Evolutionary conservation across 2,888 invertebrate genomes (phyloP).

Genomic region (Drosophila anceps): DNA sequence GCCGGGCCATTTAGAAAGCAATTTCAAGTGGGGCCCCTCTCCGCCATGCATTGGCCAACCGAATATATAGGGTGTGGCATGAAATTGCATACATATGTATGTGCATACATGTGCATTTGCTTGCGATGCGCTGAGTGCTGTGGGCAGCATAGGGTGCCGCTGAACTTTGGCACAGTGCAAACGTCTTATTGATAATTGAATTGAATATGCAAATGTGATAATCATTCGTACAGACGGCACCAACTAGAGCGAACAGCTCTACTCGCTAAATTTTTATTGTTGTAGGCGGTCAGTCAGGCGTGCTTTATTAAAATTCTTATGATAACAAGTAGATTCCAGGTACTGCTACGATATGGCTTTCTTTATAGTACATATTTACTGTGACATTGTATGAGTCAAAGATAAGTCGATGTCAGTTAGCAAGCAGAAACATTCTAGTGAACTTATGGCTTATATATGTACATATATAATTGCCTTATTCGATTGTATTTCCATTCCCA

Average conservation of each 20-base stretch:
- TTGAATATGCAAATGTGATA: constrained; percentile 10
- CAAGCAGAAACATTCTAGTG: constrained; percentile 17
- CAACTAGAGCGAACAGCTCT: not conserved
- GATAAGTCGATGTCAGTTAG: constrained; percentile 18
- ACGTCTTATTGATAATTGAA: constrained; percentile 25
- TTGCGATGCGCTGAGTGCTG: not conserved
- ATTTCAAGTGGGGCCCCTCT: constrained; percentile 68
- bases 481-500: constrained; percentile 35
- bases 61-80: constrained; percentile 60
- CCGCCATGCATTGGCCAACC: constrained; percentile 14
- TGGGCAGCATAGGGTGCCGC: not conserved
- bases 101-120: constrained; percentile 24
- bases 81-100: constrained; percentile 36
- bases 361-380: constrained; percentile 15
- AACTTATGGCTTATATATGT: not conserved
- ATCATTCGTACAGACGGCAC: constrained; percentile 6
- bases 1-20: constrained; percentile 68
- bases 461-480: constrained; percentile 18
- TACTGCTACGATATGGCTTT: constrained; percentile 23
- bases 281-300: not conserved
- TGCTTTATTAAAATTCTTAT: constrained; percentile 1
- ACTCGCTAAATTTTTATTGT: not conserved
- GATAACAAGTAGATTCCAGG: constrained; percentile 18
- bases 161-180: constrained; percentile 43
- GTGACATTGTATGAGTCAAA: constrained; percentile 19